These are phyloP conservation scores for Tenthredo amoena DNA, from an alignment of 2,888 invertebrate genomes.

Conservation along the genomic window DNA sequence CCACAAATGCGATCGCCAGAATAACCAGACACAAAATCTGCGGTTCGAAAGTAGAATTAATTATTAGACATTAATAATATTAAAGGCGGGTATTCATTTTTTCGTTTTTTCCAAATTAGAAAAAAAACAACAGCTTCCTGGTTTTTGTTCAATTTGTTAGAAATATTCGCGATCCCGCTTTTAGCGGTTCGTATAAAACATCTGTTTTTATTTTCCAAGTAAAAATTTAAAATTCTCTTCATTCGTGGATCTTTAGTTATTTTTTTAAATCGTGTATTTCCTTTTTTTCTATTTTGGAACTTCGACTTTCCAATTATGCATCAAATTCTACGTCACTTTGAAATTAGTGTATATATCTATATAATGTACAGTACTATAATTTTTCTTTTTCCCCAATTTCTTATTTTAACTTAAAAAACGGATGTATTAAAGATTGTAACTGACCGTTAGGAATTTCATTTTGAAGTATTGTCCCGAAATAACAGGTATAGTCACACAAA, in stretches of 20 bases:
- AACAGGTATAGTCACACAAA: background rate
- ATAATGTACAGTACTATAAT: background rate
- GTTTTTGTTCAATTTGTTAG: background rate
- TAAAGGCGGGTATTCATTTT: background rate
- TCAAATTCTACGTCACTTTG: background rate
- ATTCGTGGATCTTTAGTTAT: background rate
- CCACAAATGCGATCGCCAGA: conserved; percentile 26
- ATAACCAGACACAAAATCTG: conserved; percentile 48
- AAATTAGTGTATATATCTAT: background rate
- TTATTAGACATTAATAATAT: background rate
- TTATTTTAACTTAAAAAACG: background rate
- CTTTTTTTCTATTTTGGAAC: too few relatives aligned
- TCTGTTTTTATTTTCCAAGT: background rate
- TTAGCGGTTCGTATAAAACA: background rate
- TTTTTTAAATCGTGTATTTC: too few relatives aligned
- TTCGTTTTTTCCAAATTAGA: background rate
- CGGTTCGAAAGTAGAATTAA: background rate
- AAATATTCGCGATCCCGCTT: background rate
- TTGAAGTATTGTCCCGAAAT: background rate
- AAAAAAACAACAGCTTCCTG: background rate
- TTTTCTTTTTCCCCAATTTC: background rate
- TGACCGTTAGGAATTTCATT: conserved; percentile 51
- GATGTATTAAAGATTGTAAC: conserved; percentile 15
- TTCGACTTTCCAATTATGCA: too few relatives aligned
- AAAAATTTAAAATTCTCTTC: background rate